Base-by-base conservation (phyloP, 2,797 vertebrate genomes). In the Xiphophorus birchmanni region DNA sequence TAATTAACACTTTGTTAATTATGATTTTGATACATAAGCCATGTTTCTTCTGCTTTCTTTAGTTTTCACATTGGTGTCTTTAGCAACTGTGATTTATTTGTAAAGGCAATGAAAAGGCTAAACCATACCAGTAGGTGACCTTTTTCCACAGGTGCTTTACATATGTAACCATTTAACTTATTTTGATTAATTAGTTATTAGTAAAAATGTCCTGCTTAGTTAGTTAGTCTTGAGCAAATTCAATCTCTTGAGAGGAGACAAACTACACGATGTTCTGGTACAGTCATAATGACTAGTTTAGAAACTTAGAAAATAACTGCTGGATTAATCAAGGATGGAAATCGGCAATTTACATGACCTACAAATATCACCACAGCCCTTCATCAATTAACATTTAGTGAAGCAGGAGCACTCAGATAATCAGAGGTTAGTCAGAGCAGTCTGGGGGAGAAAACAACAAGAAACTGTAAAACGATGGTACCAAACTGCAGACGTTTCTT, bases 381-480 rank as follows among this genome's bases (percentile, higher is more conserved):
- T 71, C 23, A 44, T 44, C 40, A 44, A 44, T n/a, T 32, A 29
- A 47, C 47, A 74, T 69, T 84, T 29, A 47, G 9, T 40, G 71
- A 74, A n/a, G 40, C 17, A 35, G 35, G 9, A 78, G 48, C 40
- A 10, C 32, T 74, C 21, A 1, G 29, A 52, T 10, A 67, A 71
- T 67, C 56, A 73, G 37, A 74, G 21, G 58, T 74, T 63, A 71
- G 5, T 3, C 42, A 72, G 69, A 82, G 10, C 21, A 29, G 8
- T 71, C 67, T 67, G 5, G 4, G 32, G 67, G 13, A 42, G 56
- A 78, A 83, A 82, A 56, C 47, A 50, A 32, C 23, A 32, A 26
- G n/a, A 75, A 77, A 77, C 0, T 4, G 17, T 45, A 18, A 54
- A 73, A 74, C 17, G 48, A 26, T 2, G 76, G 32, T 13, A 48